Evolutionary conservation across 2,888 invertebrate genomes (phyloP), one percentile per base, ranked within the genome.

Genomic region (Drosophila mimica): DNA sequence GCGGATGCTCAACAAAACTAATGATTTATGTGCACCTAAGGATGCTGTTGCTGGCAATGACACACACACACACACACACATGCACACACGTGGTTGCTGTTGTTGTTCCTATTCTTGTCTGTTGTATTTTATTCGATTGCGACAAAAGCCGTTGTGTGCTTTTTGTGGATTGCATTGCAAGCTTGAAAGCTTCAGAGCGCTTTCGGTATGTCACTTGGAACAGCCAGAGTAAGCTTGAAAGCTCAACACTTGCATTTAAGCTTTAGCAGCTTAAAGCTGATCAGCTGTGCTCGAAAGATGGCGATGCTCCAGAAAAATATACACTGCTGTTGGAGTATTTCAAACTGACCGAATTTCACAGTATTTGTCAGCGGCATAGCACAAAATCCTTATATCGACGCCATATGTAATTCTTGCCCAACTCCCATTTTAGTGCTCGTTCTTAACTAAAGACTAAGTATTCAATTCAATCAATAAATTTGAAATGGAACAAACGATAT

Each of bases 11-110:
- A 70, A 79, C 54, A 46, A 57, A 25, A 40, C 48, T 17, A 30
- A 70, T 79, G 76, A 79, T 76, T 79, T 72, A 79, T 79, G 67
- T 58, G 66, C 66, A 56, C 56, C 53, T 53, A 63, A 69, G 62
- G 62, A 63, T 60, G 62, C 69, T 53, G 9, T 28, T 65, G 57
- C 60, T 52, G 51, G 36, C 40, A 62, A 49, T 15, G 48, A 38
- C 52, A 52, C 30, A 8, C 20, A 20, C 36, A 25, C 54, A 28
- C 33, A 53, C 34, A 9, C 5, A 51, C 31, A 15, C 36, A 36
- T 13, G 54, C 48, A n/a, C 57, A 31, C 48, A 52, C 51, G 6
- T 28, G 7, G 28, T n/a, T 40, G 7, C 11, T 38, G 11, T 33
- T 28, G 6, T 34, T 58, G 25, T 52, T 61, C 20, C 13, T 43